These are phyloP conservation scores for Griposia aprilina DNA, from an alignment of 2,888 invertebrate genomes.

Conservation along the genomic window DNA sequence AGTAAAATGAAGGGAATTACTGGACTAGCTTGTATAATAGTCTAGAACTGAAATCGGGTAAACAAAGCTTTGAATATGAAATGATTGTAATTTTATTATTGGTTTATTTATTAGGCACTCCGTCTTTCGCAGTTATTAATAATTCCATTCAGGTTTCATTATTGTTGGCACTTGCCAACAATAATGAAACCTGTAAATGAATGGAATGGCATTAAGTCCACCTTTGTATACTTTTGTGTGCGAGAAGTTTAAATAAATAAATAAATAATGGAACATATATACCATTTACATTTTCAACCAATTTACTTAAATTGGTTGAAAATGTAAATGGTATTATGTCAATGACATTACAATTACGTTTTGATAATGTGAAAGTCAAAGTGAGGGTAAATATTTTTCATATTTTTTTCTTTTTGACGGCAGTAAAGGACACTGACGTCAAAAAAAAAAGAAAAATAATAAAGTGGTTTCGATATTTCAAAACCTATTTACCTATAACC, in stretches of 20 bases:
- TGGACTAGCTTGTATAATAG: background rate
- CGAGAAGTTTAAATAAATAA: too few species aligned
- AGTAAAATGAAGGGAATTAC: background rate
- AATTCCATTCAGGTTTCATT: conserved; percentile 23
- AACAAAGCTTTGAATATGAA: conserved; percentile 21
- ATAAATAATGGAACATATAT: too few species aligned
- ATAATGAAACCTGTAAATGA: too few species aligned
- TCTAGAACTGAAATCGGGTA: background rate
- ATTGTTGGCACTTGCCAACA: conserved; percentile 24
- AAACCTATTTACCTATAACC: too few species aligned
- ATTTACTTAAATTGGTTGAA: conserved; percentile 19
- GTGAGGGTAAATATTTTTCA: background rate
- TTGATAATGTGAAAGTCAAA: conserved; percentile 7
- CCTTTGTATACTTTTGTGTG: too few species aligned
- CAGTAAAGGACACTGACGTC: too few species aligned
- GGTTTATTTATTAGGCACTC: conserved; percentile 7
- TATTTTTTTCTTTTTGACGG: background rate
- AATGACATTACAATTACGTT: conserved; percentile 1
- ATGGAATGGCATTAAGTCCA: too few species aligned
- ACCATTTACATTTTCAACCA: too few species aligned
- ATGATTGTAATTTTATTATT: conserved; percentile 24
- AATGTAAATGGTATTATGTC: conserved; percentile 14
- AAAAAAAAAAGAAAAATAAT: too few species aligned
- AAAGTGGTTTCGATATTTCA: too few species aligned
- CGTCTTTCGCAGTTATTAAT: conserved; percentile 2